A percentile compares a stretch with the other conserved stretches of the same genome.
Conservation (phyloP, 2,113 vertebrate species). For the Menidia beryllina region DNA sequence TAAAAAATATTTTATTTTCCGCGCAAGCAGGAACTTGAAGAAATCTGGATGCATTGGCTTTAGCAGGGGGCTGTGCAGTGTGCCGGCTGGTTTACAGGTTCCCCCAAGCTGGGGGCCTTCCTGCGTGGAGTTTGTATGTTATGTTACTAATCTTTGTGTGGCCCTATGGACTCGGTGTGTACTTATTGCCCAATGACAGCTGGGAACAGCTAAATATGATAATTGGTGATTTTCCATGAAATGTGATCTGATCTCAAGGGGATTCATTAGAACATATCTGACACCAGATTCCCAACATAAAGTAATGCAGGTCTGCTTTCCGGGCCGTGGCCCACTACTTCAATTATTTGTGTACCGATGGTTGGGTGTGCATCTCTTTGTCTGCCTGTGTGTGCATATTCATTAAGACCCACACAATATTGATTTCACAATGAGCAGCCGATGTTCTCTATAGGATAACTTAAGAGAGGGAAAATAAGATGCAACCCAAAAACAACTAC, state of each 20-base stretch:
- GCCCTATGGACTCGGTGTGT: too few relatives aligned
- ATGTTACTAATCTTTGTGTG: too few relatives aligned
- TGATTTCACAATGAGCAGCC: conserved; percentile 70
- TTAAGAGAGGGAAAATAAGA: conserved; percentile 69
- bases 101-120: too few relatives aligned
- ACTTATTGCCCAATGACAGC: too few relatives aligned
- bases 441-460: conserved; percentile 67
- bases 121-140: too few relatives aligned
- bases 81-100: too few relatives aligned
- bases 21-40: not conserved
- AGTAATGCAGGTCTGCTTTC: not conserved
- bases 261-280: not conserved
- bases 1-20: too few relatives aligned
- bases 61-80: not conserved
- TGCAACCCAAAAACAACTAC: conserved; percentile 65
- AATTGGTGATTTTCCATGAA: not conserved
- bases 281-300: not conserved
- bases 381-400: conserved; percentile 3
- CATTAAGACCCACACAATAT: conserved; percentile 57
- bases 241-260: not conserved
- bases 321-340: too few relatives aligned
- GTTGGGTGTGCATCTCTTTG: not conserved
- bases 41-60: not conserved
- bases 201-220: not conserved
- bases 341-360: conserved; percentile 18